These are phyloP conservation scores for Crossoptilon crossoptilon DNA, from an alignment of 2,797 vertebrate genomes.

Conservation along the genomic window DNA sequence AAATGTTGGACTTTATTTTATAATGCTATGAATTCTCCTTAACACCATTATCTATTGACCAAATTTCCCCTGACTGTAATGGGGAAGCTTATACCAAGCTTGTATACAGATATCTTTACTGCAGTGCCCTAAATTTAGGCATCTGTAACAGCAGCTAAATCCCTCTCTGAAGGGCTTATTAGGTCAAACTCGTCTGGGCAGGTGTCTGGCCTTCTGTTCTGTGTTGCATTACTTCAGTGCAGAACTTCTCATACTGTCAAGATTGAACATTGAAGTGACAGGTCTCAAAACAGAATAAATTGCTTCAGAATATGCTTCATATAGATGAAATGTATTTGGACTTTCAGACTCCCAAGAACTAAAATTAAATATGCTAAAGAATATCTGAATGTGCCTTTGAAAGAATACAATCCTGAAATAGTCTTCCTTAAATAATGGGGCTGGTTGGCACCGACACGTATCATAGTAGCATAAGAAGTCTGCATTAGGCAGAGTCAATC, in stretches of 20 bases:
- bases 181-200: not conserved
- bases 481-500: not conserved
- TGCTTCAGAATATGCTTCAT: conserved; percentile 29
- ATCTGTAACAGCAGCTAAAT: not conserved
- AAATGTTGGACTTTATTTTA: not conserved
- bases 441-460: not conserved
- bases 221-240: not conserved
- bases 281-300: conserved; percentile 41
- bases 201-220: conserved; percentile 20
- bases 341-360: not conserved
- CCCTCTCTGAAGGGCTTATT: not conserved
- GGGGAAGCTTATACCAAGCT: not conserved
- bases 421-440: accelerated
- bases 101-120: not conserved
- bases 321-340: conserved; percentile 17
- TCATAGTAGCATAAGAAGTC: not conserved
- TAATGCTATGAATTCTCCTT: not conserved
- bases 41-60: not conserved
- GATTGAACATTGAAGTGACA: conserved; percentile 14
- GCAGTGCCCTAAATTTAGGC: not conserved
- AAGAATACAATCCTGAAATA: not conserved
- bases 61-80: not conserved
- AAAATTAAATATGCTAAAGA: conserved; percentile 41
- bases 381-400: not conserved
- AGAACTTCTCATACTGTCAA: not conserved